phyloP scores from a whole-genome alignment of 2,797 vertebrate genomes.

The Notolabrus celidotus region DNA sequence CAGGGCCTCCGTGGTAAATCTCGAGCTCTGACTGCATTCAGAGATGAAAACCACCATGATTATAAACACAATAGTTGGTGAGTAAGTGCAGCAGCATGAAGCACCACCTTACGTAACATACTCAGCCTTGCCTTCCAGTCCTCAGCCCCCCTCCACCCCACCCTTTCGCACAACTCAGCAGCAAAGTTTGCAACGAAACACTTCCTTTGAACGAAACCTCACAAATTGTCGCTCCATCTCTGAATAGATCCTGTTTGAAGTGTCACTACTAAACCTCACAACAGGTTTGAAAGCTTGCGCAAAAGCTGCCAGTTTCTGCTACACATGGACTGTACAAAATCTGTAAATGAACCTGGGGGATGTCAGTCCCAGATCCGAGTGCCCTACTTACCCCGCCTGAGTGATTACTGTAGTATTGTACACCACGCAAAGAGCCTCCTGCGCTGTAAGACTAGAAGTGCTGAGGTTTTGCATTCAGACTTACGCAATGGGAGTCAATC shows the following conservation, averaged over 20 bases:
- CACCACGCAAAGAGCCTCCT: constrained; percentile 22
- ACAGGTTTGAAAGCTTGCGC: constrained; percentile 1
- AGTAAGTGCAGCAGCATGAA: constrained; percentile 17
- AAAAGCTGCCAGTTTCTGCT: constrained; percentile 1
- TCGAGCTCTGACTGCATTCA: constrained; percentile 3
- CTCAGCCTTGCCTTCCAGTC: constrained; percentile 3
- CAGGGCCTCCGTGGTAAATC: not conserved
- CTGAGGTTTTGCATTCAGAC: constrained; percentile 33
- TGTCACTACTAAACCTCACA: constrained; percentile 11
- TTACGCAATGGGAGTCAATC: constrained; percentile 76
- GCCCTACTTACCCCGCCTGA: constrained; percentile 55
- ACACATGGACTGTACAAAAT: constrained; percentile 16
- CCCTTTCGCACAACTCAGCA: constrained; percentile 29
- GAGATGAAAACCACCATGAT: not conserved
- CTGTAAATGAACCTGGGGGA: constrained; percentile 35
- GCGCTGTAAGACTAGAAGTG: constrained; percentile 64
- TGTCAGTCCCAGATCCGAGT: constrained; percentile 25
- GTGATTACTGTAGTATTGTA: constrained; percentile 54
- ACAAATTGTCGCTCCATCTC: constrained; percentile 9
- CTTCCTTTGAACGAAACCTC: constrained; percentile 47
- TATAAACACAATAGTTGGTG: constrained; percentile 10
- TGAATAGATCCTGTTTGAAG: not conserved
- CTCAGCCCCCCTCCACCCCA: constrained; percentile 1
- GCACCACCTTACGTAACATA: constrained; percentile 38
- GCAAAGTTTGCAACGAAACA: constrained; percentile 36